Evolutionary conservation across 2,113 vertebrate species (phyloP), one percentile per base, ranked within the genome.

Genomic region (Sclerurus mexicanus): DNA sequence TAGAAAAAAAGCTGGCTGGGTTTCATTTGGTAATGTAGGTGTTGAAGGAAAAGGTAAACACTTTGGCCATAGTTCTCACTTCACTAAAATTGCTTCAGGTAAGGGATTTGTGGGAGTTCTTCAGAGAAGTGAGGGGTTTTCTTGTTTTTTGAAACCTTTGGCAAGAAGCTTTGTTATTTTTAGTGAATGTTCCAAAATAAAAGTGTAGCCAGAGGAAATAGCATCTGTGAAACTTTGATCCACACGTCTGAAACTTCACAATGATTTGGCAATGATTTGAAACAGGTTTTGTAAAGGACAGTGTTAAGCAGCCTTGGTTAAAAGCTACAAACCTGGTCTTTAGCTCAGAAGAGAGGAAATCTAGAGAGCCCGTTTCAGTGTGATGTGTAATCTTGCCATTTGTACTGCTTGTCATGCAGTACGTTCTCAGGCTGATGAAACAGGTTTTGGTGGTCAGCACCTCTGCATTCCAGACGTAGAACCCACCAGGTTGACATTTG

Each of bases 131-230:
- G 15, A 84, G 68, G 37, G 18, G 7, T 6, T 76, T 86, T 89
- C 46, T 83, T 89, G 23, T 10, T 74, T 83, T 77, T 68, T 55
- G 16, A 77, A 86, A 50, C n/a, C 10, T 71, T 66, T 93, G 72
- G 63, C 60, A 83, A 83, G 91, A 69, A 77, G 17, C 42, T 84
- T 66, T 64, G 53, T 82, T 87, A 67, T 68, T 92, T 82, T 47
- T 83, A 21, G 91, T 85, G 52, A 74, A 55, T 58, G 37, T 89
- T 92, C 56, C 52, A 81, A 87, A 92, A 83, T 68, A 85, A 74
- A 95, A 92, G 28, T 15, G 18, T 81, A 68, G 66, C 89, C 73
- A 85, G 60, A 89, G 64, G 93, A 95, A 95, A 75, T 42, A 78
- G 24, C 9, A 3, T 71, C 63, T 68, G 52, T 85, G 62, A 64